Conservation (phyloP, 2,888 invertebrate genomes). For the Rhagonycha fulva region DNA sequence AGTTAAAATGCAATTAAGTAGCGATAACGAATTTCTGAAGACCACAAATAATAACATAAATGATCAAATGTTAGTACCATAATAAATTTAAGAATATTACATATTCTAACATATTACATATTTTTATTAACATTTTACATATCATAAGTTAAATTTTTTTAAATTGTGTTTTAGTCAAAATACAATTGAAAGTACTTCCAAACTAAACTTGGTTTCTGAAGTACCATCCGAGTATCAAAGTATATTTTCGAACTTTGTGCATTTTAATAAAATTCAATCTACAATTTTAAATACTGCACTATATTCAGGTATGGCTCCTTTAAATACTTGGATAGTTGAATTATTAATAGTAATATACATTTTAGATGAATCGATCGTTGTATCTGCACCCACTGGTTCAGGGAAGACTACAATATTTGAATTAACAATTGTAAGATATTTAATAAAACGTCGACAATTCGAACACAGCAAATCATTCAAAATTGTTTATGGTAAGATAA, state of each 20-base stretch:
- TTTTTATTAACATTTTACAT: no score
- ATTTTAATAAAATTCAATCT: constrained; percentile 77
- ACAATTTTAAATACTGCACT: constrained; percentile 70
- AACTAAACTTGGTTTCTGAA: constrained; percentile 36
- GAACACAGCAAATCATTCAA: constrained; percentile 60
- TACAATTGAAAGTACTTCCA: not conserved
- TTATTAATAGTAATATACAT: constrained; percentile 3
- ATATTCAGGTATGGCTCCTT: constrained; percentile 59
- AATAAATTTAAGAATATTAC: no score
- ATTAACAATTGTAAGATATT: constrained; percentile 71
- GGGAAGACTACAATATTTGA: constrained; percentile 86
- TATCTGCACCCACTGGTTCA: constrained; percentile 82
- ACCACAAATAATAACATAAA: no score
- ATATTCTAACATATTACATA: no score
- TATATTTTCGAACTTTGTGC: constrained; percentile 62
- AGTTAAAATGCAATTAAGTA: no score
- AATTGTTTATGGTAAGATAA: constrained; percentile 72
- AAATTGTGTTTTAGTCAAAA: not conserved
- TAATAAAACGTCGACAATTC: constrained; percentile 53
- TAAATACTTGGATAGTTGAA: not conserved
- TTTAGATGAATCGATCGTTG: constrained; percentile 70
- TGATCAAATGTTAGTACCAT: no score
- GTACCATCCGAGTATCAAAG: constrained; percentile 44
- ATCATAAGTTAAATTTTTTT: no score
- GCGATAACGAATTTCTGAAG: no score